Evolutionary conservation across 2,888 invertebrate species (phyloP), one percentile per base, ranked within the genome.

Genomic region (Melieria crassipennis): DNA sequence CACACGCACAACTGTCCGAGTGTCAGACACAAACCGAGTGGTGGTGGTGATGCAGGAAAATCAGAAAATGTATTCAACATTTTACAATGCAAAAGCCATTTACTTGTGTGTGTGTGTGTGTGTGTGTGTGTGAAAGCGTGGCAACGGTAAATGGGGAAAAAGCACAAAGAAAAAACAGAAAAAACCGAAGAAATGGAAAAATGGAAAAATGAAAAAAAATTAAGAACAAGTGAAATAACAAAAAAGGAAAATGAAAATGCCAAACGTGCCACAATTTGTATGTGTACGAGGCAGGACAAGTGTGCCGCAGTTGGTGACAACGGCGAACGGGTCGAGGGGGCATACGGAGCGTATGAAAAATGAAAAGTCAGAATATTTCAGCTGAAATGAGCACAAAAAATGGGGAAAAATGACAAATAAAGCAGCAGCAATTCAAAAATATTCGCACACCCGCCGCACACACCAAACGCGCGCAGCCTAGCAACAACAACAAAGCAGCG

Each of bases 301-400:
- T 52, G 5, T 30, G 30, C 30, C 30, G 30, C 30, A 30, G 47
- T 13, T 46, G 10, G 50, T n/a, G 45, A 42, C 30, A 16, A 0
- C 42, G 52, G 78, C 75, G 74, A 79, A 75, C 80, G 30, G 30
- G 30, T 30, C 30, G 30, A 30, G 58, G 58, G 42, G n/a, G 58
- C 58, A 30, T 58, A 58, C 58, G 10, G 16, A 42, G 57, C 65
- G 78, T 79, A 81, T 80, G 82, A 81, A 81, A 81, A 81, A 81
- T 82, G 79, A 79, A 82, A 81, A 80, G 79, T 81, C 80, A 80
- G 77, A 82, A 76, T 30, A 30, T 30, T 30, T 30, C 30, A 30
- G 30, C 30, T 30, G 30, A 30, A 30, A 30, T 30, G 30, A 30
- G 2, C 30, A 30, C 30, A 30, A 30, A 30, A 30, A 30, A 30